Evolutionary conservation across 64 coral and sea anemone species (phyloP), one percentile per base, ranked within the genome.

Genomic region (Actinia equina): DNA sequence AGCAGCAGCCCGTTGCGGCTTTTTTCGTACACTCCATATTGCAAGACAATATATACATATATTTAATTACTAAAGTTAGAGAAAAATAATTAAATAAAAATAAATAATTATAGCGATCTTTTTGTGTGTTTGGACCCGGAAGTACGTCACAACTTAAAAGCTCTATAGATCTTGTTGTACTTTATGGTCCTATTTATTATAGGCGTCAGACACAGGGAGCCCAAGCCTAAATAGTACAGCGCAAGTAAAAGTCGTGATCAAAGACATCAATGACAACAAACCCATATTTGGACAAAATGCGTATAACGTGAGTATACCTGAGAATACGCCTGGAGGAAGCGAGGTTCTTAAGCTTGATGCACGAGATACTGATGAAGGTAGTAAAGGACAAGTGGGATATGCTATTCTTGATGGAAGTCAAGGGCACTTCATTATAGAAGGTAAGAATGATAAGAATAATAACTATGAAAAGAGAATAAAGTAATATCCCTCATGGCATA

Each of bases 211-310:
- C 87, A 80, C 76, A 53, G 94, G 91, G 22, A 41, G 26, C 59
- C 85, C 76, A 14, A 83, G 90, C 20, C 60, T 90, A 12, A 45
- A 63, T 82, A 45, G 77, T 0, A 92, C 85, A 87, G 86, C 89
- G 43, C 84, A 90, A 12, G 69, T 97, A 62, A 77, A 85, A 42
- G 86, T 98, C 30, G 77, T 65, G 17, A 78, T 98, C 2, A 57
- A 69, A 56, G 96, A 98, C 53, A 82, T 95, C 15, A 98, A 98
- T 52, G 96, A 98, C 63, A 92, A 98, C 71, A 84, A 22, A 3
- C 96, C 96, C 11, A 54, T 43, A 51, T 98, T 98, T 61, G 43
- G 56, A 83, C 59, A 49, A 53, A 69, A 25, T 13, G 64, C 26
- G 12, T 94, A 95, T 41, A 57, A 88, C 43, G 65, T 98, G 49